Percentiles rank a stretch among this genome's conserved stretches.
Evolutionary conservation across 1,140 invertebrate genomes (phyloP).

Genomic region (Thalassaphorura encarpata): DNA sequence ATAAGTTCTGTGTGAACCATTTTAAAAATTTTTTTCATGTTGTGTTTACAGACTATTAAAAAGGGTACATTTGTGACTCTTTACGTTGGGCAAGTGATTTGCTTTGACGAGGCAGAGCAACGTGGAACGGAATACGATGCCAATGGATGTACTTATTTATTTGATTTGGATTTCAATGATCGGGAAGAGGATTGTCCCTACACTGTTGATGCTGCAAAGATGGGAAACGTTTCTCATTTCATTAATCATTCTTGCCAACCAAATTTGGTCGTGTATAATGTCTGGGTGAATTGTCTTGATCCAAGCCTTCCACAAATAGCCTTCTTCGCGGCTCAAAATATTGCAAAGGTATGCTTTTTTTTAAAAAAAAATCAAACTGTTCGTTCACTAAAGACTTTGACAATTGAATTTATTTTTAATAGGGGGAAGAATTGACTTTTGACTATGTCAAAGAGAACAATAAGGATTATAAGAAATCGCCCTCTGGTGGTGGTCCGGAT

Average conservation of each 20-base stretch:
- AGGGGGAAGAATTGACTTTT: slow-evolving; percentile 80
- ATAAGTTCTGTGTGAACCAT: no score
- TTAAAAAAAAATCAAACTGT: no score
- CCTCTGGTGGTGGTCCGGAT: slow-evolving; percentile 28
- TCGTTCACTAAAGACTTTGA: no score
- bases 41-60: slow-evolving; percentile 53
- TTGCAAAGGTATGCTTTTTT: no score
- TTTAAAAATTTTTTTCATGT: no score
- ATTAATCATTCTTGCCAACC: slow-evolving; percentile 71
- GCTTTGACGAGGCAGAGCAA: slow-evolving; percentile 74
- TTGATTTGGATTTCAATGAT: slow-evolving; percentile 89
- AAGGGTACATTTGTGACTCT: slow-evolving; percentile 81
- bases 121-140: slow-evolving; percentile 71
- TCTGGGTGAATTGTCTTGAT: slow-evolving; percentile 85
- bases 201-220: slow-evolving; percentile 46
- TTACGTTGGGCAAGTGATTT: slow-evolving; percentile 90
- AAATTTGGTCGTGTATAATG: slow-evolving; percentile 78
- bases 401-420: no score
- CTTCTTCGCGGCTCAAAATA: slow-evolving; percentile 70
- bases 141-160: slow-evolving; percentile 77
- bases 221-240: slow-evolving; percentile 48
- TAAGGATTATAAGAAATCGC: slow-evolving; percentile 33
- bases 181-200: slow-evolving; percentile 56
- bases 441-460: slow-evolving; percentile 60
- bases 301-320: slow-evolving; percentile 76